Evolutionary conservation across 2,113 vertebrate genomes (phyloP).

Genomic region (Epinephelus fuscoguttatus): DNA sequence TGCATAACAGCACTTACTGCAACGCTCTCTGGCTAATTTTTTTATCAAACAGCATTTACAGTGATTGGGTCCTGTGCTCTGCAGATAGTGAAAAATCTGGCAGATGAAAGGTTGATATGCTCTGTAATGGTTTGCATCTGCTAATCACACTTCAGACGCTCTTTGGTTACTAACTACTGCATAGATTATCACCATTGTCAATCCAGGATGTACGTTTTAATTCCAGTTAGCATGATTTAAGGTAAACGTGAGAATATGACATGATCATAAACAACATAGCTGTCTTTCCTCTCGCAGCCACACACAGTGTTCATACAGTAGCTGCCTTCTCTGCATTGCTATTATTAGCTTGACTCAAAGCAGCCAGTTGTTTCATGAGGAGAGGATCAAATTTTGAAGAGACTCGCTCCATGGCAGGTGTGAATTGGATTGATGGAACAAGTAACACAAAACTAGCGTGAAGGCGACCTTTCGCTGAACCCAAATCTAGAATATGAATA

Average conservation of each 20-base stretch:
- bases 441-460: slow-evolving; percentile 37
- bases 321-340: slow-evolving; percentile 17
- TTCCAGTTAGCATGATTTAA: not conserved
- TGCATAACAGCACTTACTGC: slow-evolving; percentile 47
- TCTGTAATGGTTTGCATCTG: not conserved
- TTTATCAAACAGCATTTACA: slow-evolving; percentile 56
- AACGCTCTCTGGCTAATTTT: slow-evolving; percentile 28
- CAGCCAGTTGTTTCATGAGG: slow-evolving; percentile 34
- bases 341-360: slow-evolving; percentile 51
- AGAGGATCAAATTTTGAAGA: slow-evolving; percentile 52
- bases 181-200: not conserved
- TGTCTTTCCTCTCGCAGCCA: not conserved
- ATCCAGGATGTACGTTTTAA: not conserved
- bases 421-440: slow-evolving; percentile 46
- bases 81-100: not conserved
- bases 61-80: slow-evolving; percentile 5
- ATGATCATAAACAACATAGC: slow-evolving; percentile 18
- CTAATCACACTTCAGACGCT: slow-evolving; percentile 23
- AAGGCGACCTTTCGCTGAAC: slow-evolving; percentile 48
- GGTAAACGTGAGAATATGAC: not conserved
- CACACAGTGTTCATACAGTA: slow-evolving; percentile 12
- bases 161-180: not conserved
- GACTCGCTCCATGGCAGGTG: slow-evolving; percentile 23
- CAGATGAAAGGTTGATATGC: not conserved
- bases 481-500: slow-evolving; percentile 28